These are phyloP conservation scores for Ovibos moschatus DNA, from an alignment of 2,113 vertebrate species.

Conservation along the genomic window DNA sequence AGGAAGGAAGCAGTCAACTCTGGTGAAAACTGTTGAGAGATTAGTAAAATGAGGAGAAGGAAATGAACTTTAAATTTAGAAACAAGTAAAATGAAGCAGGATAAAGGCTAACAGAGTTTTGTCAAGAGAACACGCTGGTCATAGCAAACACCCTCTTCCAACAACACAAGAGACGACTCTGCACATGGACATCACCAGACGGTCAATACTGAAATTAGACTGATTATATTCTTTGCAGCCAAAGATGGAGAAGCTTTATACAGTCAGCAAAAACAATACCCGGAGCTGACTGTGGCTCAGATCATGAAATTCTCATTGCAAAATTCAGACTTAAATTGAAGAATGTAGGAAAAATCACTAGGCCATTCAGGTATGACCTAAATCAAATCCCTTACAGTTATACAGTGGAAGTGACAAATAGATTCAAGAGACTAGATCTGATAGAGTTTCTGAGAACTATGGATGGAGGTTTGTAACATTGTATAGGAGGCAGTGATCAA, in stretches of 20 bases:
- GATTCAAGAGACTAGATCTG: neutral
- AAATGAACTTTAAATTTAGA: neutral
- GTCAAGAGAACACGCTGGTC: neutral
- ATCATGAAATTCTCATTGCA: neutral
- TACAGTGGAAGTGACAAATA: neutral
- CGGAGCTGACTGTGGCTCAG: neutral
- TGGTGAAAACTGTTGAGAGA: neutral
- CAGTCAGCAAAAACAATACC: neutral
- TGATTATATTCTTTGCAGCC: neutral
- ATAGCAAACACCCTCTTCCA: neutral
- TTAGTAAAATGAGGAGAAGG: neutral
- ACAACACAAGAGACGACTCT: neutral
- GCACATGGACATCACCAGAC: neutral
- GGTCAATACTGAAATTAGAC: neutral
- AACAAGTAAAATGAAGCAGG: neutral
- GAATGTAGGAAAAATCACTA: neutral
- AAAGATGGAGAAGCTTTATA: neutral
- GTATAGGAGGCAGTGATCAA: neutral
- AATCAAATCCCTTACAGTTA: neutral
- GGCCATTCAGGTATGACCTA: neutral
- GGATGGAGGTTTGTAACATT: neutral
- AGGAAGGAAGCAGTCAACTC: neutral
- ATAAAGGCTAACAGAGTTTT: neutral
- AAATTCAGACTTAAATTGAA: neutral
- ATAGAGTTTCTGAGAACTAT: neutral